A percentile compares a stretch with the other conserved stretches of the same genome.
phyloP scores from a whole-genome alignment of 1,140 invertebrate species.

The Drosophila truncata region DNA sequence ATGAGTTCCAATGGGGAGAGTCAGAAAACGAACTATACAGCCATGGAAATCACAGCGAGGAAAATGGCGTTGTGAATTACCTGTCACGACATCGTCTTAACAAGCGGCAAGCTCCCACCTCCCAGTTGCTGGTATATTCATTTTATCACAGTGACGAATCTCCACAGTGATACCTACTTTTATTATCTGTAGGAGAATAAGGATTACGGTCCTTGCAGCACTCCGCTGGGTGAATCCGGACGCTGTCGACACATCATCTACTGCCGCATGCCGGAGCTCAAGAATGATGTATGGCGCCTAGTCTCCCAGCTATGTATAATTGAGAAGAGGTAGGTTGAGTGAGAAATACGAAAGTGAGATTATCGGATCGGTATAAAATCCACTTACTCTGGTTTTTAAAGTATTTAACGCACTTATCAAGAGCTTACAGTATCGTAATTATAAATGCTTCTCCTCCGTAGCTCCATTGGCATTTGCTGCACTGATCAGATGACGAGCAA shows the following conservation, averaged over 20 bases:
- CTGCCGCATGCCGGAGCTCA: constrained; percentile 88
- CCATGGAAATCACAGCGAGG: constrained; percentile 28
- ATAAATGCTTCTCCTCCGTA: background rate
- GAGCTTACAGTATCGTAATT: background rate
- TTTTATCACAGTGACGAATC: too few species aligned
- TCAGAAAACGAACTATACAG: constrained; percentile 52
- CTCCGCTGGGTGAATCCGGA: constrained; percentile 87
- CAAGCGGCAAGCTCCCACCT: constrained; percentile 60
- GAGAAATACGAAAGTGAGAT: background rate
- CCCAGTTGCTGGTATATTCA: constrained; percentile 59
- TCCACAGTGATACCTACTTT: background rate
- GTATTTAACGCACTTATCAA: background rate
- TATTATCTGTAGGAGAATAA: constrained; percentile 83
- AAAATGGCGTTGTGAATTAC: constrained; percentile 42
- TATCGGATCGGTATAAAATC: background rate
- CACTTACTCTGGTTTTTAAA: background rate
- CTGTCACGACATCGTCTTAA: constrained; percentile 64
- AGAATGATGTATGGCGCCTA: constrained; percentile 86
- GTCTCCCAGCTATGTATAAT: constrained; percentile 90
- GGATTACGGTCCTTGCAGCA: constrained; percentile 87
- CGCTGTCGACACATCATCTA: constrained; percentile 88
- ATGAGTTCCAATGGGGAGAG: constrained; percentile 76
- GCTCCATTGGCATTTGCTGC: constrained; percentile 83
- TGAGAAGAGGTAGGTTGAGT: constrained; percentile 86
- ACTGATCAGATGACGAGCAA: constrained; percentile 62